Base-by-base conservation (phyloP, 2,888 invertebrate species). In the Bellardia bayeri region DNA sequence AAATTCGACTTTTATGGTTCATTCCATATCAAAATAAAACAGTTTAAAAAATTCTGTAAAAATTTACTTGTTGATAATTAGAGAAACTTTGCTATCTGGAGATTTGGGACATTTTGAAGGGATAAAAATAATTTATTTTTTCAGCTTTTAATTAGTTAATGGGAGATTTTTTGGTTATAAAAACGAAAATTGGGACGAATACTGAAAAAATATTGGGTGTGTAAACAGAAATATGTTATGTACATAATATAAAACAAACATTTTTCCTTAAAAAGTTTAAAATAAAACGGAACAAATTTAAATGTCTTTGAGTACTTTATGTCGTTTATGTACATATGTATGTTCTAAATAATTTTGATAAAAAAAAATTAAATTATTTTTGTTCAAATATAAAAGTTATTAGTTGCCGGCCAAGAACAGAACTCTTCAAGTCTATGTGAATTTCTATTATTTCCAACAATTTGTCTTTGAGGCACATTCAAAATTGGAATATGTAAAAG, bases 361-460 rank as follows among this genome's bases (percentile, higher is more conserved):
- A 63, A 5, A 2, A 33, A 16, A 8, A 63, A 63, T 9, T 13
- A 11, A 49, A 14, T 23, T 23, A 1, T 23, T 6, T 51, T 51
- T 68, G n/a, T 11, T 7, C 13, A 45, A 45, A 45, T 11, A 45
- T 9, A 5, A 51, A 69, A 72, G 72, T 14, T 72, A 11, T 30
- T 72, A 9, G 58, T 42, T n/a, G 13, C 72, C 42, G 58, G 42
- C 3, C 56, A 58, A 42, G 72, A 58, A 30, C 37, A 54, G 11
- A 45, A 23, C 2, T 40, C 72, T n/a, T 71, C 64, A 1, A 79
- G 82, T 4, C 56, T 86, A 51, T 84, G 86, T 51, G 5, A 88
- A 83, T n/a, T 89, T 89, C 56, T 76, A 88, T 56, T 54, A 30
- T 23, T 89, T 88, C 64, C 88, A 87, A 23, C 64, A 87, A 30